A percentile compares a stretch with the other conserved stretches of the same genome.
These are phyloP conservation scores for Marmota monax DNA, from an alignment of 2,113 vertebrate genomes.

Conservation along the genomic window DNA sequence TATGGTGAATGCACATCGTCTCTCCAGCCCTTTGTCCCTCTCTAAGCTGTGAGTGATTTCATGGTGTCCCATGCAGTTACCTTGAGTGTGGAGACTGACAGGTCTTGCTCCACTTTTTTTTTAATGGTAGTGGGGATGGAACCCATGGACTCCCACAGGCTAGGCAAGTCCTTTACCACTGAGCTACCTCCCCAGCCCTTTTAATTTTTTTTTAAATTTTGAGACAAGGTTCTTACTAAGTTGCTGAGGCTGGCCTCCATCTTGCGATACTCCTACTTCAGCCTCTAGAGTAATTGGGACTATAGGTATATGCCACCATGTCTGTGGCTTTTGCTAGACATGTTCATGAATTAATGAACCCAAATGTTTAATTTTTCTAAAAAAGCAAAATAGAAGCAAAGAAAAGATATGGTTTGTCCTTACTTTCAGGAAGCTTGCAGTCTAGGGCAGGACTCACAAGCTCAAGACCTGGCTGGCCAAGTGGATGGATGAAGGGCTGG, in stretches of 20 bases:
- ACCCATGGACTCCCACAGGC: no score
- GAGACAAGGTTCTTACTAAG: background rate
- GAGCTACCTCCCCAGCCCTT: background rate
- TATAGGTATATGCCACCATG: background rate
- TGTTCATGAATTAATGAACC: background rate
- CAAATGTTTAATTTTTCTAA: background rate
- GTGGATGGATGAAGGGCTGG: background rate
- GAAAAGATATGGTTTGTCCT: background rate
- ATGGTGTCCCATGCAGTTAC: no score
- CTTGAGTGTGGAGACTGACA: background rate
- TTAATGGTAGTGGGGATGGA: no score
- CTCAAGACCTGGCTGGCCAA: background rate
- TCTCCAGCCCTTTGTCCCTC: no score
- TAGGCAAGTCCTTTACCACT: background rate
- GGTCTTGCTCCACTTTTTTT: no score
- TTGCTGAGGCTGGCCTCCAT: background rate
- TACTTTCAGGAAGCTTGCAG: background rate
- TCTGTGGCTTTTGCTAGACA: background rate
- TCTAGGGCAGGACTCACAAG: background rate
- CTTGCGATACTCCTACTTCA: background rate
- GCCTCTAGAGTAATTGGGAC: background rate
- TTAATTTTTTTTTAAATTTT: background rate
- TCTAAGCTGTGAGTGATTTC: no score
- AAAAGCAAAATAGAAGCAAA: no score
- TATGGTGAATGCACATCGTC: background rate